Percentiles rank a stretch among this genome's conserved stretches.
Conservation (phyloP, 2,888 invertebrate genomes). For the Mamestra brassicae region DNA sequence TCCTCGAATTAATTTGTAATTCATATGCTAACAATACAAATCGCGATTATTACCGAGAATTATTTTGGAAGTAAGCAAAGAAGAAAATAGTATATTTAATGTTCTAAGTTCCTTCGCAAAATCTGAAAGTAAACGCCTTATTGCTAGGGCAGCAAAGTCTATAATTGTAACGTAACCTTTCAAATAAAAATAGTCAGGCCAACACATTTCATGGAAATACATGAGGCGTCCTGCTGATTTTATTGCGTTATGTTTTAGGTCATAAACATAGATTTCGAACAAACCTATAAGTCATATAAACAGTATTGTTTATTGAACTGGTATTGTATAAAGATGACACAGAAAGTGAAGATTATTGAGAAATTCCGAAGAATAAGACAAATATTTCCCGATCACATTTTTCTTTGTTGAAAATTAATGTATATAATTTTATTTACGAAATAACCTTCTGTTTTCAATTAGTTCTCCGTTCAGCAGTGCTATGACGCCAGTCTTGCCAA, state of each 20-base stretch:
- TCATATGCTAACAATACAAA: not conserved
- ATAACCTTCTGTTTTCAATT: no score
- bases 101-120: not conserved
- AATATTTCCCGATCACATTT: no score
- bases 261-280: constrained; percentile 1
- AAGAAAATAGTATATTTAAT: not conserved
- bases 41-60: not conserved
- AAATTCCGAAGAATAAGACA: not conserved
- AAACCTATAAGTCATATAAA: not conserved
- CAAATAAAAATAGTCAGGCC: not conserved
- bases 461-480: no score
- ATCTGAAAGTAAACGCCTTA: not conserved
- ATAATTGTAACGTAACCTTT: not conserved
- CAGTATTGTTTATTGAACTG: not conserved
- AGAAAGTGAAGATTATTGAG: not conserved
- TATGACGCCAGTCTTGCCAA: not conserved
- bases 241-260: constrained; percentile 5
- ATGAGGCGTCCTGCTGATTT: not conserved
- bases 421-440: not conserved
- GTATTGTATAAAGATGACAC: constrained; percentile 1
- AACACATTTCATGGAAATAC: not conserved
- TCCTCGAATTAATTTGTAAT: constrained; percentile 16
- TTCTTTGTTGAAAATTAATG: no score
- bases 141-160: not conserved
- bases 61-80: no score